phyloP scores from a whole-genome alignment of 2,888 invertebrate genomes.

The Drosophila hamatofila region DNA sequence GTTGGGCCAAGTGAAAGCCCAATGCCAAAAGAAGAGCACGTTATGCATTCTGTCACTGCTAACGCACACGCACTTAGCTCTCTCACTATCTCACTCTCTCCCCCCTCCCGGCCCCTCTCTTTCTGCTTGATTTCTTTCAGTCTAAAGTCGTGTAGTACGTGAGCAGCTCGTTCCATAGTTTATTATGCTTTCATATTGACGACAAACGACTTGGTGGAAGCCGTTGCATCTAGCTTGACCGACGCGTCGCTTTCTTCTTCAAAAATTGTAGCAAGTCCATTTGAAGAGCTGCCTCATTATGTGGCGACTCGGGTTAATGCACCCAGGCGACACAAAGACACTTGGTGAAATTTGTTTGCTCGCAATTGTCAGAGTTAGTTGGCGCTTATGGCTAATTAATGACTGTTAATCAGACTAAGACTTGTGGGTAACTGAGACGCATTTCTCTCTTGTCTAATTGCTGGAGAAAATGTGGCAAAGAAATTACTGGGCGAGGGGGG shows the following conservation, averaged over 20 bases:
- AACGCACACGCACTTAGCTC: not conserved
- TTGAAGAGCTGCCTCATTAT: conserved; percentile 40
- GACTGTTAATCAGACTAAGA: conserved; percentile 65
- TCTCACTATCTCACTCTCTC: not conserved
- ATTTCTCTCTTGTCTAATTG: conserved; percentile 36
- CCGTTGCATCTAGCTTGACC: conserved; percentile 39
- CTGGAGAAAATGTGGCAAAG: conserved; percentile 49
- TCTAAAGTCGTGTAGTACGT: conserved; percentile 25
- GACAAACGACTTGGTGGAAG: conserved; percentile 49
- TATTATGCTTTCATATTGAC: conserved; percentile 57
- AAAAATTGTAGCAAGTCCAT: conserved; percentile 6
- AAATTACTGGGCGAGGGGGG: not conserved
- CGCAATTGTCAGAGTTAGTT: conserved; percentile 5
- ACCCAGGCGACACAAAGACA: conserved; percentile 13
- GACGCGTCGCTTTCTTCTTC: conserved; percentile 55
- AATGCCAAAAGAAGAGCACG: conserved; percentile 8
- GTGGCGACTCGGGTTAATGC: conserved; percentile 28
- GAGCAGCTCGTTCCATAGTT: conserved; percentile 28
- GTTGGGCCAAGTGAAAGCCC: conserved; percentile 44
- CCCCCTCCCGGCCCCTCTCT: not conserved
- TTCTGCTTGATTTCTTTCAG: not conserved
- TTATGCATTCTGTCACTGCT: conserved; percentile 21
- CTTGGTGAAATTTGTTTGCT: conserved; percentile 23
- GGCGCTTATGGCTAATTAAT: conserved; percentile 25
- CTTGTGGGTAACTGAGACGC: conserved; percentile 35